Conservation (phyloP, 2,888 invertebrate genomes). For the Cataglyphis cursor region DNA sequence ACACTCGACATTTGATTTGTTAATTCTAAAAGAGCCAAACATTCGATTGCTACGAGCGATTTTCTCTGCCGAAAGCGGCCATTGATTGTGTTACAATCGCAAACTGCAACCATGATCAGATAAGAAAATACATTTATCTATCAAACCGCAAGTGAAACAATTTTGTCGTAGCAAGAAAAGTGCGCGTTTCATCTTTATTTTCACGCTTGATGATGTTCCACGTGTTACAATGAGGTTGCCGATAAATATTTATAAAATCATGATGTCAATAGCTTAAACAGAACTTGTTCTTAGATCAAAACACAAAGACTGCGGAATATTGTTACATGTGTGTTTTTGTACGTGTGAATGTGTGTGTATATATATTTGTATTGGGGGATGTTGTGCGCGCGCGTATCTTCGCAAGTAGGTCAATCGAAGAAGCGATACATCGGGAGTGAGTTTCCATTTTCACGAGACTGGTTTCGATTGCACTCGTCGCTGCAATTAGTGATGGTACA, state of each 20-base stretch:
- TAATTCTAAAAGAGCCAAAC: too few relatives aligned
- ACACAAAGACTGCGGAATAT: conserved; percentile 17
- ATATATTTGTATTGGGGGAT: conserved; percentile 17
- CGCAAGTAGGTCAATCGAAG: conserved; percentile 74
- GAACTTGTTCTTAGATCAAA: conserved; percentile 20
- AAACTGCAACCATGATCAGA: background rate
- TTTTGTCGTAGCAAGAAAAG: background rate
- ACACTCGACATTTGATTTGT: too few relatives aligned
- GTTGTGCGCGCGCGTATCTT: conserved; percentile 36
- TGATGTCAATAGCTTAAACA: background rate
- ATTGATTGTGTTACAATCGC: conserved; percentile 4
- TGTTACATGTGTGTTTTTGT: background rate
- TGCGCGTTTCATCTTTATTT: conserved; percentile 1
- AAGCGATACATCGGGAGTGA: conserved; percentile 68
- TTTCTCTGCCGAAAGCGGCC: too few relatives aligned
- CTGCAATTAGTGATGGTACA: conserved; percentile 65
- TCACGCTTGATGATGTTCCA: background rate
- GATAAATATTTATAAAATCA: conserved; percentile 46
- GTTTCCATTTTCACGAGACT: conserved; percentile 72
- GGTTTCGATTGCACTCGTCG: conserved; percentile 61
- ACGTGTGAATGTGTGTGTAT: background rate
- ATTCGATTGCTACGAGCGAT: too few relatives aligned
- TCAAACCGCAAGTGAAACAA: background rate
- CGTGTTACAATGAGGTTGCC: conserved; percentile 15
- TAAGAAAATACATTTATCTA: conserved; percentile 9